These are phyloP conservation scores for Epistrophe eligans DNA, from an alignment of 2,888 invertebrate species.

Conservation along the genomic window DNA sequence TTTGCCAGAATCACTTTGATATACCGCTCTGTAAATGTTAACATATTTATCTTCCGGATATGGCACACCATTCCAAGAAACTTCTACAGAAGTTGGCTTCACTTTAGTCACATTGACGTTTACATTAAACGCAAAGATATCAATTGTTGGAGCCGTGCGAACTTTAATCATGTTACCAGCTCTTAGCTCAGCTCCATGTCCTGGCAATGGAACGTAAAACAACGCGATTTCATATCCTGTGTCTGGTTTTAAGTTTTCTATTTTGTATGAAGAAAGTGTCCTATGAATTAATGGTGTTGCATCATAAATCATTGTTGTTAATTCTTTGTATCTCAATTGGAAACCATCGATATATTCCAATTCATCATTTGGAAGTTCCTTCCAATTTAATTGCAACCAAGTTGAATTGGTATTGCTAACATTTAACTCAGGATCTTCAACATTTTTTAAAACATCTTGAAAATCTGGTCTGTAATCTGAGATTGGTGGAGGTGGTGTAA, in stretches of 20 bases:
- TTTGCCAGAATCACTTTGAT: conserved; percentile 90
- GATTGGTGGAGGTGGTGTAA: conserved; percentile 83
- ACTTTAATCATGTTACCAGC: conserved; percentile 89
- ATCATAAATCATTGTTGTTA: conserved; percentile 92
- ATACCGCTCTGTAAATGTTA: conserved; percentile 94
- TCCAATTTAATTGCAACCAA: conserved; percentile 91
- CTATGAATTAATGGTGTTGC: conserved; percentile 93
- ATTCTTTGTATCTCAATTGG: conserved; percentile 93
- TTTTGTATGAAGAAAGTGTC: conserved; percentile 90
- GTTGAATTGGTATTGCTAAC: conserved; percentile 91
- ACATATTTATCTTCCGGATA: conserved; percentile 95
- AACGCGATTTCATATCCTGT: conserved; percentile 93
- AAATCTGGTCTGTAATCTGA: conserved; percentile 83
- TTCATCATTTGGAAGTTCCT: conserved; percentile 92
- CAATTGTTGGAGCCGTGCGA: conserved; percentile 88
- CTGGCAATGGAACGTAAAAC: conserved; percentile 92
- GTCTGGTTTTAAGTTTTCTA: conserved; percentile 91
- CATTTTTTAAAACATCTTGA: conserved; percentile 84
- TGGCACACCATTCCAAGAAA: conserved; percentile 93
- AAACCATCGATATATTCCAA: conserved; percentile 94
- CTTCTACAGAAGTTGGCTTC: conserved; percentile 90
- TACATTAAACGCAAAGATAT: conserved; percentile 93
- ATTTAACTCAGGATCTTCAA: conserved; percentile 89
- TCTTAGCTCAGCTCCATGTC: conserved; percentile 91
- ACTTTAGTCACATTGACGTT: conserved; percentile 90